Evolutionary conservation across 1,140 invertebrate species (phyloP).

Genomic region (Microvelia longipes): DNA sequence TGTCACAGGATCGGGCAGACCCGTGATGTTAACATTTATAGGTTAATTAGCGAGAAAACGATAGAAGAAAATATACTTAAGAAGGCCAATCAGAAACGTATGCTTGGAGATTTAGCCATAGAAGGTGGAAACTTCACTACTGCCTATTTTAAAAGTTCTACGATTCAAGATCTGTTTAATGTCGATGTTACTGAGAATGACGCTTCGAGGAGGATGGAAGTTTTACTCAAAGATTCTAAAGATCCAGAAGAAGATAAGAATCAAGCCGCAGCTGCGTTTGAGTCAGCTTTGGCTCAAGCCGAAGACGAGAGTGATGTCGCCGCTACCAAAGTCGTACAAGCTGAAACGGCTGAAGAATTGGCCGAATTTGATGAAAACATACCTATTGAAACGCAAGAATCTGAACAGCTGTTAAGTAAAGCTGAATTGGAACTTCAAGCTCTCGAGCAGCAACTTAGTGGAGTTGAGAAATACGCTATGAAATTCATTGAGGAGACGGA

Average conservation of each 20-base stretch:
- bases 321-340: constrained; percentile 75
- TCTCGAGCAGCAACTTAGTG: constrained; percentile 71
- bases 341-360: constrained; percentile 82
- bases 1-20: constrained; percentile 99
- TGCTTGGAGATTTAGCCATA: constrained; percentile 92
- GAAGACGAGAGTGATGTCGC: constrained; percentile 90
- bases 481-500: constrained; percentile 75
- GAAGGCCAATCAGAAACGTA: constrained; percentile 94
- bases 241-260: constrained; percentile 31
- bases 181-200: constrained; percentile 49
- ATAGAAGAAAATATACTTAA: constrained; percentile 99
- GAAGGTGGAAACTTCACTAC: constrained; percentile 98
- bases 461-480: constrained; percentile 87
- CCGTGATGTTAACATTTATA: constrained; percentile 96
- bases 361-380: constrained; percentile 95
- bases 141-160: constrained; percentile 88
- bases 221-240: constrained; percentile 36
- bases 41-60: constrained; percentile 89
- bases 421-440: constrained; percentile 69
- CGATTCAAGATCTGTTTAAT: constrained; percentile 83
- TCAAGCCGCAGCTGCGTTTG: constrained; percentile 48
- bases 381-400: constrained; percentile 47
- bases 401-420: constrained; percentile 50
- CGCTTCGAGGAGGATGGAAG: constrained; percentile 44
- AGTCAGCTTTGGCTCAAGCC: constrained; percentile 70